Base-by-base conservation (phyloP, 1,140 invertebrate genomes). In the Bathynomus jamesi region DNA sequence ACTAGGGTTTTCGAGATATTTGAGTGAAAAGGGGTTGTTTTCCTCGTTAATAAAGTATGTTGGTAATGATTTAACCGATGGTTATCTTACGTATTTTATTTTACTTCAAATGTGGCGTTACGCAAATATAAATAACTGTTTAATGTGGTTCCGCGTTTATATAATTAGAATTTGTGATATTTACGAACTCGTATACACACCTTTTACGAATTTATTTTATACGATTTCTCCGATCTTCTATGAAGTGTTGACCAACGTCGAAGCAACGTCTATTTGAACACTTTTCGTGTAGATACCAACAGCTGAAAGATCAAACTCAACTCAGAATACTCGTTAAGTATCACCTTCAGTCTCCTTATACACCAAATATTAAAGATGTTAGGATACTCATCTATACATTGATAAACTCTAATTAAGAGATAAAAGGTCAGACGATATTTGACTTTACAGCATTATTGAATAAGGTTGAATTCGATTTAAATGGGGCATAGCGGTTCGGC, bases 61-160 rank as follows among this genome's bases (percentile, higher is more conserved):
- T 53, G 2, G 40, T 5, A 53, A 53, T 21, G 40, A 53, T 53
- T 53, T 53, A 53, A 53, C 2, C 28, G 27, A 11, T 28, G 46
- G 29, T 32, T 29, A 21, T 65, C 8, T 53, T 30, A 61, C 61
- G n/a, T n/a, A n/a, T 75, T 65, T 66, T 53, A 65, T 69, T 30
- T 75, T 68, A 71, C 69, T 67, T 60, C 3, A 65, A 21, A 31
- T 40, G 29, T 62, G 65, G 65, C 69, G 71, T 75, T 67, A 71
- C 68, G 73, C 73, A 75, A 71, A 69, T 75, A 71, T 75, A 69
- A 69, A 68, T 75, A 75, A 68, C 69, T 69, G 53, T 65, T 69
- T 68, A 66, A 75, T 71, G 73, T 66, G 71, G 65, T 75, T 65
- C n/a, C 69, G 70, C 69, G 70, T 65, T 71, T 75, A n/a, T 67